These are phyloP conservation scores for Bovichtus variegatus DNA, from an alignment of 2,797 vertebrate genomes.

Conservation along the genomic window DNA sequence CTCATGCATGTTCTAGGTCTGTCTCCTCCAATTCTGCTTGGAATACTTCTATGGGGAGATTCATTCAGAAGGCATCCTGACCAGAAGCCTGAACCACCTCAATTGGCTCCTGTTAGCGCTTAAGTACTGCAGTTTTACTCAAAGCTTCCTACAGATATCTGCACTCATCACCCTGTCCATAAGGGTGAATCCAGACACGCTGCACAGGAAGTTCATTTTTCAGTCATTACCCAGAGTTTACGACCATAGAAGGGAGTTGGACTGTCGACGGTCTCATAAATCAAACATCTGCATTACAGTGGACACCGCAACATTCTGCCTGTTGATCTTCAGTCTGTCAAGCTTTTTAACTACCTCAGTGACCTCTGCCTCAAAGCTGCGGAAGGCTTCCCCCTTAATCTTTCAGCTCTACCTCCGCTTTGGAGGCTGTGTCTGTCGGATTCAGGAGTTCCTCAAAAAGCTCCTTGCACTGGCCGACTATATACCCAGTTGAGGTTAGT, in stretches of 20 bases:
- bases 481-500: conserved; percentile 1
- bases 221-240: conserved; percentile 1
- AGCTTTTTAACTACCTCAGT: conserved; percentile 15
- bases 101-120: background rate
- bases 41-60: background rate
- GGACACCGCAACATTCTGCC: background rate
- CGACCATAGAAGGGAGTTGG: conserved; percentile 3
- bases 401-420: background rate
- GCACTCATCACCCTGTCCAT: conserved; percentile 2
- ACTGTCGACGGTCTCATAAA: conserved; percentile 1
- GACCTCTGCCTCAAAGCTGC: conserved; percentile 4
- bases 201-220: conserved; percentile 4
- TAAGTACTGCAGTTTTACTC: background rate
- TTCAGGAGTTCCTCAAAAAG: conserved; percentile 16
- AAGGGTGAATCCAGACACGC: background rate
- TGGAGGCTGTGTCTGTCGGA: conserved; percentile 7
- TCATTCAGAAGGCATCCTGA: background rate
- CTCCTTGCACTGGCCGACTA: background rate
- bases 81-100: conserved; percentile 3
- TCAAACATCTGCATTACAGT: conserved; percentile 10
- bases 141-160: conserved; percentile 8
- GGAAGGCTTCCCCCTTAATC: conserved; percentile 13
- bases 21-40: background rate
- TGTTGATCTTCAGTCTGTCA: conserved; percentile 27
- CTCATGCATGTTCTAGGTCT: background rate